Percentiles rank a stretch among this genome's conserved stretches.
These are phyloP conservation scores for Thaleichthys pacificus DNA, from an alignment of 2,797 vertebrate genomes.

Conservation along the genomic window DNA sequence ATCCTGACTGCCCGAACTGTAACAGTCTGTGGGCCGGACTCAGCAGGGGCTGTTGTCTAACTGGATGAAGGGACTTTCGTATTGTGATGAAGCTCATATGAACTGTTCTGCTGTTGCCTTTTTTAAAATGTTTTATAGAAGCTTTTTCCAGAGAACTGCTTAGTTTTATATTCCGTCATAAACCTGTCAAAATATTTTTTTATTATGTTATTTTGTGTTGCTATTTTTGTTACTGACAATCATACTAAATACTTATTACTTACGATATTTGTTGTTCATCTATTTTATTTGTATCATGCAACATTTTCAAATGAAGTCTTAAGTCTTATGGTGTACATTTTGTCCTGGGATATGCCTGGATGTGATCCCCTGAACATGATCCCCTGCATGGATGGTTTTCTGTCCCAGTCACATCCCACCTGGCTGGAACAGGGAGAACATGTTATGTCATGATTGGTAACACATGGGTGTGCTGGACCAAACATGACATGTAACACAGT, in stretches of 20 bases:
- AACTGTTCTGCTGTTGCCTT: neutral
- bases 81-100: conserved; percentile 1
- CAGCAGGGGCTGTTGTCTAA: no score
- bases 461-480: no score
- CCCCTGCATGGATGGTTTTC: no score
- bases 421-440: no score
- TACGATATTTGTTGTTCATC: neutral
- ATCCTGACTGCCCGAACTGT: neutral
- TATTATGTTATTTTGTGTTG: neutral
- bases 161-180: neutral
- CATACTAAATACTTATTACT: neutral
- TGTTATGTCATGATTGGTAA: no score
- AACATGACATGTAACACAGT: no score
- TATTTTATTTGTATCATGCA: neutral
- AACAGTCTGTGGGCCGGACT: no score
- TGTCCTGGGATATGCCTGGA: no score
- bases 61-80: neutral
- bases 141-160: neutral
- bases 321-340: no score
- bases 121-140: neutral
- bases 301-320: neutral
- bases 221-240: conserved; percentile 8
- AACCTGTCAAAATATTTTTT: neutral
- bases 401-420: no score
- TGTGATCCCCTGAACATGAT: no score